Evolutionary conservation across 2,113 vertebrate species (phyloP).

Genomic region (Eptesicus fuscus): DNA sequence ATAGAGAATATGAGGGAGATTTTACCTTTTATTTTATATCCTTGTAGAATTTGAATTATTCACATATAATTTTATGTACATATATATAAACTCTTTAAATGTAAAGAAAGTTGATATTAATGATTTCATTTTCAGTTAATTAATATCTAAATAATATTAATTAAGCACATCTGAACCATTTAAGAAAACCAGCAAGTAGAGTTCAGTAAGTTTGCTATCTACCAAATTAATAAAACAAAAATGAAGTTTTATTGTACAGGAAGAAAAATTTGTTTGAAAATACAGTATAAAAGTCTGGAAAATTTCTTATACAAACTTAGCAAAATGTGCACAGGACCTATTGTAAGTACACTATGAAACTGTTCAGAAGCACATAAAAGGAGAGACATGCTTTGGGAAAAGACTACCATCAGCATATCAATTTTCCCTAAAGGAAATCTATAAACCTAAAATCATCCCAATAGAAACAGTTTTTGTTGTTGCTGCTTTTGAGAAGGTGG

Average conservation of each 20-base stretch:
- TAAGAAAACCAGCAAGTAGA: background rate
- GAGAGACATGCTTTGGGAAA: no score
- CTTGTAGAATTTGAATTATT: background rate
- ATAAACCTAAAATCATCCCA: background rate
- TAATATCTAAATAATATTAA: background rate
- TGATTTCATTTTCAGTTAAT: no score
- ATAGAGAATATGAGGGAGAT: background rate
- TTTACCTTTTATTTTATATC: background rate
- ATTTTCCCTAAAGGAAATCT: background rate
- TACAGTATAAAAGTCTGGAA: background rate
- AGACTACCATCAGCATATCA: background rate
- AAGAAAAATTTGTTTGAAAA: background rate
- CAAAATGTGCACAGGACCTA: background rate
- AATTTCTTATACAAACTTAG: background rate
- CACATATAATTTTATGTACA: no score
- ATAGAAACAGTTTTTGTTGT: background rate
- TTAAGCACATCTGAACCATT: background rate
- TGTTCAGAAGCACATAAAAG: background rate
- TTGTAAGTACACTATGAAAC: background rate
- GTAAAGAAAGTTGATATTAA: background rate
- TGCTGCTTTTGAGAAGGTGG: background rate
- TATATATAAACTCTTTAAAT: background rate
- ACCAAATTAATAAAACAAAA: background rate
- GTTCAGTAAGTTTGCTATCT: background rate
- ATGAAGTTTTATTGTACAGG: background rate